Base-by-base conservation (phyloP, 2,888 invertebrate species). In the Eristalis arbustorum region DNA sequence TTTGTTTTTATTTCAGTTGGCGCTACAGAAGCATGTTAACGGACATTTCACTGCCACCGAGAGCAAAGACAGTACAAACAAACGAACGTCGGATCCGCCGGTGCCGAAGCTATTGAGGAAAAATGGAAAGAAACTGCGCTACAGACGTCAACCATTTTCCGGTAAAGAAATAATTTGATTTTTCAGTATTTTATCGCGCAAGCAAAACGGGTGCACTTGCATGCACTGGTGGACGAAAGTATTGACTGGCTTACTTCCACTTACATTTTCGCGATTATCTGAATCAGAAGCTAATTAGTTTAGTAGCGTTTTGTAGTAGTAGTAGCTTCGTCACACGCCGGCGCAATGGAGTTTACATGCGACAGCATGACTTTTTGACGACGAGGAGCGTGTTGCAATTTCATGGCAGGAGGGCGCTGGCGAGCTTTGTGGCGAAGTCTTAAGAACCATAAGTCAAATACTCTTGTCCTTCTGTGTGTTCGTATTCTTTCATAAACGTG, bases 1-100 rank as follows among this genome's bases (percentile, higher is more conserved):
- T 61, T 8, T 1, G 0, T 40, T 28, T 71, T 1, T 25, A 28
- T 69, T 78, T 88, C n/a, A 93, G 93, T 88, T 93, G 89, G 95
- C 97, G 83, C 93, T 98, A 89, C 97, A 98, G 93, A 95, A 98
- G 90, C 98, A 99, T 91, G 98, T 98, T 71, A 98, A 98, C 93
- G 95, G 96, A 90, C 98, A 98, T 93, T 98, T 98, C 93, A 95
- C 94, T 91, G 94, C 94, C 77, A 95, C 94, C 88, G 93, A 93
- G 85, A 92, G 89, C 31, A 92, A 92, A 89, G 94, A 94, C 89
- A 94, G 93, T 90, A 92, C 93, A 88, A 94, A 93, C 88, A 96
- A 96, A 92, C 96, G 96, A 91, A 95, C 96, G 67, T 94, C 96
- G 28, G 96, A 96, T 90, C 96, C 96, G 84, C 94, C 95, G 22